Evolutionary conservation across 2,113 vertebrate genomes (phyloP).

Genomic region (Corythornis vintsioides): DNA sequence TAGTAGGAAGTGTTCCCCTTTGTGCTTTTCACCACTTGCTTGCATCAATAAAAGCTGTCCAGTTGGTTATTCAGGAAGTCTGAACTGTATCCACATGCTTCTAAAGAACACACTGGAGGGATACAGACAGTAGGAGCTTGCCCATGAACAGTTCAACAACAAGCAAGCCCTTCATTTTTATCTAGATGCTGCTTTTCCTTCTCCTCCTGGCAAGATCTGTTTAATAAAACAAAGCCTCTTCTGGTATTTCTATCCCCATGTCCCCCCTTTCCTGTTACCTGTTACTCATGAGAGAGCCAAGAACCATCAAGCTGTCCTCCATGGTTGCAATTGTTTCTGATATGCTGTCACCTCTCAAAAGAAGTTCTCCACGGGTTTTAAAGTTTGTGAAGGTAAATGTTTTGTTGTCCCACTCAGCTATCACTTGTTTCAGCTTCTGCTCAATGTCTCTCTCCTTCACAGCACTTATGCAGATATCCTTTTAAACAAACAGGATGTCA

Average conservation of each 20-base stretch:
- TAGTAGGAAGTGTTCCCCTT: background rate
- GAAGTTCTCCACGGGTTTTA: slow-evolving; percentile 91
- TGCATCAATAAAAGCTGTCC: background rate
- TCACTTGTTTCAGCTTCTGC: slow-evolving; percentile 93
- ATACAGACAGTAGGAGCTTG: background rate
- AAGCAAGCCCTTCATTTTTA: background rate
- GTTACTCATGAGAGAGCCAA: slow-evolving; percentile 92
- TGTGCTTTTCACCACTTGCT: background rate
- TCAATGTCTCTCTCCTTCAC: slow-evolving; percentile 95
- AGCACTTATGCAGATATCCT: slow-evolving; percentile 94
- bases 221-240: background rate
- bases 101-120: background rate
- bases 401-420: slow-evolving; percentile 92
- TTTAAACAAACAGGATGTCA: background rate
- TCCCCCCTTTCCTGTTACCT: slow-evolving; percentile 74
- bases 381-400: slow-evolving; percentile 87
- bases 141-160: background rate
- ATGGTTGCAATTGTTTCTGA: slow-evolving; percentile 89
- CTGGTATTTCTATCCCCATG: background rate
- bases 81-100: background rate
- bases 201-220: background rate
- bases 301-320: slow-evolving; percentile 95
- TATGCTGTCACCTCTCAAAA: slow-evolving; percentile 89
- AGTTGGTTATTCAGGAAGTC: background rate
- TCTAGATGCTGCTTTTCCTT: background rate